phyloP scores from a whole-genome alignment of 64 coral and sea anemone genomes.

The Cladopsammia gracilis region DNA sequence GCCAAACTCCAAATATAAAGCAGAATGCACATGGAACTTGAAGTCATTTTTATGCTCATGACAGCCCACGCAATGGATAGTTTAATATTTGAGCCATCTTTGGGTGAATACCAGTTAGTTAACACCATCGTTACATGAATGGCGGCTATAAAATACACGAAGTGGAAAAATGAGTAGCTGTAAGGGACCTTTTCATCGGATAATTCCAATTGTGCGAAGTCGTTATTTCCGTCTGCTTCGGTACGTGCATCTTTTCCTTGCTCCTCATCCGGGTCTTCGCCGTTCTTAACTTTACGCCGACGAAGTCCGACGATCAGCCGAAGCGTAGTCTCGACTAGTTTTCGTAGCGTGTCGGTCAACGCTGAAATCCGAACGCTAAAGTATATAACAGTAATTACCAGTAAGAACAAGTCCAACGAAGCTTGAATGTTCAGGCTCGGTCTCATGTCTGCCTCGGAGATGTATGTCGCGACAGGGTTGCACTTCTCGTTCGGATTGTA shows the following conservation, averaged over 20 bases:
- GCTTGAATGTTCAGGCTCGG: conserved; percentile 94
- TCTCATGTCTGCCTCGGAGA: conserved; percentile 96
- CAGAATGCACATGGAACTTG: conserved; percentile 84
- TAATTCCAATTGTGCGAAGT: background rate
- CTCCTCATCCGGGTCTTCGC: conserved; percentile 19
- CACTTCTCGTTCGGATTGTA: conserved; percentile 96
- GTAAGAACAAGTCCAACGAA: conserved; percentile 76
- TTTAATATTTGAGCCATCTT: conserved; percentile 86
- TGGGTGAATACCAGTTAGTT: conserved; percentile 97
- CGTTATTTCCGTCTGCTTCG: background rate
- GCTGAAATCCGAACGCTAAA: conserved; percentile 75
- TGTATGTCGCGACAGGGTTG: conserved; percentile 84
- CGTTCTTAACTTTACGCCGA: background rate
- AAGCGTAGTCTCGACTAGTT: conserved; percentile 48
- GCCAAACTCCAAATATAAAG: conserved; percentile 93
- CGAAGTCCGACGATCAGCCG: conserved; percentile 47
- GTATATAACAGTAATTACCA: conserved; percentile 75
- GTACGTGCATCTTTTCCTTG: background rate
- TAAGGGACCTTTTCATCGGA: conserved; percentile 74
- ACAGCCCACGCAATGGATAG: conserved; percentile 93
- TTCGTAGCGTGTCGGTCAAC: conserved; percentile 53
- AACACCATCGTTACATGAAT: conserved; percentile 89
- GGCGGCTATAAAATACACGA: conserved; percentile 86
- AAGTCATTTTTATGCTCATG: conserved; percentile 98
- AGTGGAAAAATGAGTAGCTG: conserved; percentile 90